Percentiles rank a stretch among this genome's conserved stretches.
Conservation (phyloP, 2,797 vertebrate species). For the Poecilia gillii region DNA sequence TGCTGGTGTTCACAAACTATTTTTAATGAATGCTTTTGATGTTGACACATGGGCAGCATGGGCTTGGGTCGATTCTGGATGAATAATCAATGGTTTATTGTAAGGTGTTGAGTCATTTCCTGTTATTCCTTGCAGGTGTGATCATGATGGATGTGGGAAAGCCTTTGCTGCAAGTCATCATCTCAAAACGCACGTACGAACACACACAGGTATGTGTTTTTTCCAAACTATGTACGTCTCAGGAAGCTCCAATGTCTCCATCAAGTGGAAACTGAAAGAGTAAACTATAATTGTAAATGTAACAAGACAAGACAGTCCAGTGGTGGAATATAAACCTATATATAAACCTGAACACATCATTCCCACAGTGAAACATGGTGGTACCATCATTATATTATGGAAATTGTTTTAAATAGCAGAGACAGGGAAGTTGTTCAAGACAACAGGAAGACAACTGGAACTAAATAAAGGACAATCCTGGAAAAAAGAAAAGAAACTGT, state of each 20-base stretch:
- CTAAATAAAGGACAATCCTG: background rate
- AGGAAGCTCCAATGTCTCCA: background rate
- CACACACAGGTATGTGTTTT: constrained; percentile 89
- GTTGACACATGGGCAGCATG: background rate
- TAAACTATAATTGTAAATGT: too few species aligned
- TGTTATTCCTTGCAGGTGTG: constrained; percentile 84
- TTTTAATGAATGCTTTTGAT: background rate
- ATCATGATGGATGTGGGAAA: constrained; percentile 97
- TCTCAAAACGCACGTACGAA: constrained; percentile 98
- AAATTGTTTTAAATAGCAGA: constrained; percentile 2
- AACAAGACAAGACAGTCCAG: background rate
- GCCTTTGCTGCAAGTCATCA: constrained; percentile 99
- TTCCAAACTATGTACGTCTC: background rate
- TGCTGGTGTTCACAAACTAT: background rate
- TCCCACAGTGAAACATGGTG: background rate
- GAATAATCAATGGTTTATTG: background rate
- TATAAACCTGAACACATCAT: background rate
- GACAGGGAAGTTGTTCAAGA: background rate
- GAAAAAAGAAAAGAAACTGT: background rate
- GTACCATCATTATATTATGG: background rate
- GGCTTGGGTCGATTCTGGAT: background rate
- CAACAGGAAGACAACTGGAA: background rate
- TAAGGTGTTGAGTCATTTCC: background rate
- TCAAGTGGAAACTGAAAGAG: background rate
- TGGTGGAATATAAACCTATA: background rate